A percentile compares a stretch with the other conserved stretches of the same genome.
Conservation (phyloP, 2,888 invertebrate genomes). For the Micropterix aruncella region DNA sequence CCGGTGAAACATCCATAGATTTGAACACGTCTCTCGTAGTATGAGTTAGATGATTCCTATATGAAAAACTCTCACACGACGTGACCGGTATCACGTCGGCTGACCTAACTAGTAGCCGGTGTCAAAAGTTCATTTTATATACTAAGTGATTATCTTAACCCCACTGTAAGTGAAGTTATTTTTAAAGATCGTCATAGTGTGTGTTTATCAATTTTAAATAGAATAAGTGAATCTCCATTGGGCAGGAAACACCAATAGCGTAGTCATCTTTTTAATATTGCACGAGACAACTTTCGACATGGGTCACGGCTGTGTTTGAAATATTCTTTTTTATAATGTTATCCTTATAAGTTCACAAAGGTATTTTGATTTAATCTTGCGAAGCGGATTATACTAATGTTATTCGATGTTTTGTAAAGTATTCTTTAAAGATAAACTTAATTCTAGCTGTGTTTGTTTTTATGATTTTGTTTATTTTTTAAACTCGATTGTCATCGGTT, state of each 20-base stretch:
- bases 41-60: no score
- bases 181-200: constrained; percentile 15
- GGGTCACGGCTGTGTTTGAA: not conserved
- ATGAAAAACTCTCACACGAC: no score
- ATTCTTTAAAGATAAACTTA: no score
- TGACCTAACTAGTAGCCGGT: no score
- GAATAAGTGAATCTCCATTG: constrained; percentile 38
- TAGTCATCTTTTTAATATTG: constrained; percentile 27
- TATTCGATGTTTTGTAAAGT: not conserved
- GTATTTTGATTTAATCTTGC: not conserved
- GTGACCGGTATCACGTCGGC: no score
- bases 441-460: no score
- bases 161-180: constrained; percentile 9
- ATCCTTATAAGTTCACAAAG: not conserved
- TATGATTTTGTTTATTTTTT: not conserved
- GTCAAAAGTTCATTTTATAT: constrained; percentile 24
- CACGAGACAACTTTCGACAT: not conserved
- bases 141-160: constrained; percentile 11
- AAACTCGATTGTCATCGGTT: no score
- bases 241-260: constrained; percentile 37
- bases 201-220: constrained; percentile 40
- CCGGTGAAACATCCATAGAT: not conserved
- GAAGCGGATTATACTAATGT: not conserved
- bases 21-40: no score
- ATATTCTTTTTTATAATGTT: not conserved